These are phyloP conservation scores for Pangasius sanitwongsei DNA, from an alignment of 2,797 vertebrate genomes.

Conservation along the genomic window DNA sequence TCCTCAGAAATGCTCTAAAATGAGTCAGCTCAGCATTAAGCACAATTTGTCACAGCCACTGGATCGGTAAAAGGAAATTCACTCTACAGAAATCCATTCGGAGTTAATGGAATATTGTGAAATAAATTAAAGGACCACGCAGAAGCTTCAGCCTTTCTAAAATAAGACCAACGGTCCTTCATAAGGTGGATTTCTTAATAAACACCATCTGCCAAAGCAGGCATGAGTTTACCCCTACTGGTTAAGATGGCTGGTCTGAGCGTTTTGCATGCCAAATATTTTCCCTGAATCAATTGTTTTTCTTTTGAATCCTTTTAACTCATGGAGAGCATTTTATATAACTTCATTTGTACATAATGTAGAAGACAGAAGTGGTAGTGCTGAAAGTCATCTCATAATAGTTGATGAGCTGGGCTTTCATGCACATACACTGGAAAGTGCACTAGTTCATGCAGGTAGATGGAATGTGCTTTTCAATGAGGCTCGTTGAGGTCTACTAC, in stretches of 20 bases:
- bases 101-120: slow-evolving; percentile 12
- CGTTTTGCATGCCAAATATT: slow-evolving; percentile 61
- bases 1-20: slow-evolving; percentile 30
- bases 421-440: neutral
- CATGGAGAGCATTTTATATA: slow-evolving; percentile 8
- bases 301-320: slow-evolving; percentile 35
- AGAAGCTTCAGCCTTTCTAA: slow-evolving; percentile 28
- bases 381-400: neutral
- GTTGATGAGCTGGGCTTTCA: neutral
- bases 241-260: slow-evolving; percentile 68
- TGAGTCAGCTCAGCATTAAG: slow-evolving; percentile 28
- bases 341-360: slow-evolving; percentile 37
- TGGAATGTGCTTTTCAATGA: slow-evolving; percentile 40
- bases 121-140: slow-evolving; percentile 7
- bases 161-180: slow-evolving; percentile 37
- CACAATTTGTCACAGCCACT: neutral
- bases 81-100: slow-evolving; percentile 1
- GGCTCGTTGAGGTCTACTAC: slow-evolving; percentile 11
- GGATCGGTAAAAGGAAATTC: slow-evolving; percentile 2
- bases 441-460: neutral
- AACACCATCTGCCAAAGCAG: slow-evolving; percentile 80
- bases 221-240: slow-evolving; percentile 71
- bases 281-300: slow-evolving; percentile 59
- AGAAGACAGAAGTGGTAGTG: neutral
- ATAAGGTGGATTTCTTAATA: slow-evolving; percentile 68